Base-by-base conservation (phyloP, 2,888 invertebrate species). In the Scelioninae gen. 1 region DNA sequence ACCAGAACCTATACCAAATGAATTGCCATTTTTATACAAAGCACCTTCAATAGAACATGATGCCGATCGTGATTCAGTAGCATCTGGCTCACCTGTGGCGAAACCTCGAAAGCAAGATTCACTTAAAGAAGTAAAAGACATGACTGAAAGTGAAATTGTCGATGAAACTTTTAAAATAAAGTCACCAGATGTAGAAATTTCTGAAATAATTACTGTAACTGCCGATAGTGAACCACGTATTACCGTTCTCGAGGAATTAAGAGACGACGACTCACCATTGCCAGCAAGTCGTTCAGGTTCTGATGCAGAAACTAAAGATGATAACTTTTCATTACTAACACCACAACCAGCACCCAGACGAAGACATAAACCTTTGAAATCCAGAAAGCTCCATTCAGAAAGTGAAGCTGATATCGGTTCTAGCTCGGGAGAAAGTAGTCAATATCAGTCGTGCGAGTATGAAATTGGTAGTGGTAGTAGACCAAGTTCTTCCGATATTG, bases 381-480 rank as follows among this genome's bases (percentile, higher is more conserved):
- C 93, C 3, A 93, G 92, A 47, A 96, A 96, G 85, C 93, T 96
- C 62, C 95, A 95, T 88, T 96, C 97, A 0, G 95, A 95, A 43
- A 95, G 96, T 29, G 97, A 97, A 87, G 93, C 96, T 29, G 97
- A 97, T 91, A 94, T 95, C 3, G 96, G 96, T 92, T 97, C 97
- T 0, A 97, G 97, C 92, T 97, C 97, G 11, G 97, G 97, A 13
- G 97, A 97, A 88, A 97, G 97, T 89, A 92, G 92, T 56, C 96
- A 96, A 87, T 97, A 97, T 90, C 97, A 97, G 84, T 97, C 97
- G 83, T 97, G 97, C 90, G 97, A 97, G 89, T 95, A 96, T 88
- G 95, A 95, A 15, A 95, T 95, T 78, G 95, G 95, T 85, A 93
- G 93, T 7, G 94, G 93, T 71, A 96, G 96, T 88, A 94, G 97